Percentiles rank a stretch among this genome's conserved stretches.
Evolutionary conservation across 2,888 invertebrate species (phyloP).

Genomic region (Aradus depressus): DNA sequence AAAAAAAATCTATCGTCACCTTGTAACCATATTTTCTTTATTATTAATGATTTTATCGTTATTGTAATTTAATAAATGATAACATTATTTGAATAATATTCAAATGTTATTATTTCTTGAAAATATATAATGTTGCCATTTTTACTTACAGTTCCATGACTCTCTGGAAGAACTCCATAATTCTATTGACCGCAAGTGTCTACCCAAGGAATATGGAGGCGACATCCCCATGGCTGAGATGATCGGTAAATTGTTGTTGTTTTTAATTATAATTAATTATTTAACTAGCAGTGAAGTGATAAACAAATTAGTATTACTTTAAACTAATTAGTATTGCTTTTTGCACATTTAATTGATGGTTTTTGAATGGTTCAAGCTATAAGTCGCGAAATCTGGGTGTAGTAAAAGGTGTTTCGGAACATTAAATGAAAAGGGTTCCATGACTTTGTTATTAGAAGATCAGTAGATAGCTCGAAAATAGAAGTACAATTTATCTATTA

Average conservation of each 20-base stretch:
- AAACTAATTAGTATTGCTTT: not conserved
- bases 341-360: not conserved
- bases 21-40: no score
- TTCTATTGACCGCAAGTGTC: constrained; percentile 47
- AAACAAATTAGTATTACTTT: not conserved
- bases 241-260: constrained; percentile 40
- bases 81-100: constrained; percentile 1
- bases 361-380: not conserved
- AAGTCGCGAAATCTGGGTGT: no score
- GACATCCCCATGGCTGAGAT: constrained; percentile 56
- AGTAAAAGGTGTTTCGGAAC: no score
- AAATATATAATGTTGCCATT: constrained; percentile 7
- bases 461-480: no score
- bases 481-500: no score
- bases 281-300: not conserved
- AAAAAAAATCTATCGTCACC: no score
- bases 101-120: no score
- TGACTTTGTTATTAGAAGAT: no score
- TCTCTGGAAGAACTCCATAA: constrained; percentile 48
- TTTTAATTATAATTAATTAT: not conserved
- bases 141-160: constrained; percentile 44
- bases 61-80: no score
- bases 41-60: no score
- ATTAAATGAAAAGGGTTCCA: no score
- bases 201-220: constrained; percentile 65